A percentile compares a stretch with the other conserved stretches of the same genome.
Evolutionary conservation across 92 coral and sea anemone species (phyloP).

Genomic region (Heteractis magnifica): DNA sequence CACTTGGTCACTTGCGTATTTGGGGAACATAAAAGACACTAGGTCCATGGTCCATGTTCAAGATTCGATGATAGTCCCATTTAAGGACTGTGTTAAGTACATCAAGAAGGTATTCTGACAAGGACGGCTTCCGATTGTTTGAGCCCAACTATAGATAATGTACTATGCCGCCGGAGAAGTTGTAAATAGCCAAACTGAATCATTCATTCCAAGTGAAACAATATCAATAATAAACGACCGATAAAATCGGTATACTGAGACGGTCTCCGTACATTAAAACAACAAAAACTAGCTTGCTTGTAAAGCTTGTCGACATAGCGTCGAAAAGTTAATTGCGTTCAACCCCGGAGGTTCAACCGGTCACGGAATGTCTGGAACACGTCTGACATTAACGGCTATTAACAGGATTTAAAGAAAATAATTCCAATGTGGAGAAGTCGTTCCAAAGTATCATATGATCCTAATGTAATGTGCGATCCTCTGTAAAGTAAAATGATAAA

Average conservation of each 20-base stretch:
- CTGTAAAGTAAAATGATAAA: no score
- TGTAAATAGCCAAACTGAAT: not conserved
- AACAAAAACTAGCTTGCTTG: not conserved
- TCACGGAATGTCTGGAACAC: not conserved
- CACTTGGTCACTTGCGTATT: no score
- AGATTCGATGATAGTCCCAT: no score
- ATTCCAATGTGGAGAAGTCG: not conserved
- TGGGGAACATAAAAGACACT: no score
- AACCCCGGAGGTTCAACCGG: not conserved
- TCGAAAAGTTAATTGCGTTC: not conserved
- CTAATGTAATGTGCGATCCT: no score
- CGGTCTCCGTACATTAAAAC: not conserved
- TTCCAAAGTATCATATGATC: not conserved
- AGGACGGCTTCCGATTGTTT: not conserved
- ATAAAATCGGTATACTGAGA: not conserved
- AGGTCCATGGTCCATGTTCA: no score
- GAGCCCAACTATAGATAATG: not conserved
- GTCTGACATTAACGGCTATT: not conserved
- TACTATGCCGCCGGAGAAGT: not conserved
- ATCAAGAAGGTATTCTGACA: constrained; percentile 5
- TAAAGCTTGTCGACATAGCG: no score
- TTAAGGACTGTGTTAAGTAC: not conserved
- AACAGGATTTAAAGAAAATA: constrained; percentile 1
- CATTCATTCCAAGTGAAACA: not conserved
- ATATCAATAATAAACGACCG: not conserved